phyloP scores from a whole-genome alignment of 2,888 invertebrate genomes.

The Alsophila aescularia region DNA sequence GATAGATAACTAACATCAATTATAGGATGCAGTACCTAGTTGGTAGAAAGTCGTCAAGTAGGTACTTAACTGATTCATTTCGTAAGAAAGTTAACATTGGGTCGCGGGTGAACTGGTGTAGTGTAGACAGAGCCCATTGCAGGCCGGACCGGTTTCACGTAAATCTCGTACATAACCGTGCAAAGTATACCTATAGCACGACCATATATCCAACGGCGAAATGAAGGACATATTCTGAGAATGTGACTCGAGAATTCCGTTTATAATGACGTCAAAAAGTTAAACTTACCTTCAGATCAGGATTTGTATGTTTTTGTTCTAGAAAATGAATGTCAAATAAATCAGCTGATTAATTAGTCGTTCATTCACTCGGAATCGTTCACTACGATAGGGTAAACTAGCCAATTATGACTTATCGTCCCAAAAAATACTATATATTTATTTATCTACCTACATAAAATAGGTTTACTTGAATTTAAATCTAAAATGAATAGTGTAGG shows the following conservation, averaged over 20 bases:
- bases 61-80: constrained; percentile 68
- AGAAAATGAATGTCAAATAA: background rate
- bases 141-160: constrained; percentile 74
- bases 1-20: constrained; percentile 22
- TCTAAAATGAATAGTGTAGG: too few species aligned
- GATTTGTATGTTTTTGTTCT: constrained; percentile 8
- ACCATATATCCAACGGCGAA: constrained; percentile 47
- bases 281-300: constrained; percentile 10
- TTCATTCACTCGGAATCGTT: constrained; percentile 28
- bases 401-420: background rate
- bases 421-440: too few species aligned
- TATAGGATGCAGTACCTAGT: constrained; percentile 25
- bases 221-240: constrained; percentile 59
- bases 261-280: background rate
- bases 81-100: constrained; percentile 70
- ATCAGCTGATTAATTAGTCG: constrained; percentile 51
- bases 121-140: constrained; percentile 61
- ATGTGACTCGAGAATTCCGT: constrained; percentile 37
- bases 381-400: background rate
- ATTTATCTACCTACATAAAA: too few species aligned
- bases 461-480: too few species aligned
- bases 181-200: constrained; percentile 28
- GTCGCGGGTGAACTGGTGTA: constrained; percentile 74
- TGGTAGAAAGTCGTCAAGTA: constrained; percentile 42
- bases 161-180: constrained; percentile 58